phyloP scores from a whole-genome alignment of 2,888 invertebrate species.

The Cryptus viduatorius region DNA sequence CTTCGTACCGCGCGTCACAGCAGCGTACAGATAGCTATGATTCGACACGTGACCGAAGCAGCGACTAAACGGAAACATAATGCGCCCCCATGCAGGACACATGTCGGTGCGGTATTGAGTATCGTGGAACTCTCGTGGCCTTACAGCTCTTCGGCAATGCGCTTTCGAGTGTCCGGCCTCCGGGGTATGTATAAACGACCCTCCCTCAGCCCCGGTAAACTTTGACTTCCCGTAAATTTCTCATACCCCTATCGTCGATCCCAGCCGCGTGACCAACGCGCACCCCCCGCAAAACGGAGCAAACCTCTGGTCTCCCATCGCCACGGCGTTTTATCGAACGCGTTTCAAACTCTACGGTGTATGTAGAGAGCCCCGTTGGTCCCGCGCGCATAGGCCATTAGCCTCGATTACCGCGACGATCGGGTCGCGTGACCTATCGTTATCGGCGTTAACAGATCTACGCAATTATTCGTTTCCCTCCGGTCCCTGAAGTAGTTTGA shows the following conservation, averaged over 20 bases:
- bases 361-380: background rate
- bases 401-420: constrained; percentile 59
- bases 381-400: constrained; percentile 44
- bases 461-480: constrained; percentile 65
- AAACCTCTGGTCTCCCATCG: constrained; percentile 21
- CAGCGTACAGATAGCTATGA: constrained; percentile 43
- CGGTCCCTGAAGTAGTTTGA: constrained; percentile 33
- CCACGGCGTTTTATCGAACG: constrained; percentile 44
- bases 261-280: constrained; percentile 38
- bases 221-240: constrained; percentile 68
- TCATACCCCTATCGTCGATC: constrained; percentile 67
- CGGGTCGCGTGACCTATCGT: constrained; percentile 61
- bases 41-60: constrained; percentile 67
- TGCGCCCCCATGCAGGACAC: constrained; percentile 70
- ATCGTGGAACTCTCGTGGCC: constrained; percentile 9
- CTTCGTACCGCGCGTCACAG: background rate
- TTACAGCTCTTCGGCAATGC: background rate
- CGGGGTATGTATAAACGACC: constrained; percentile 14
- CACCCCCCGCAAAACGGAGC: constrained; percentile 41
- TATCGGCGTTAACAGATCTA: constrained; percentile 56
- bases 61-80: constrained; percentile 67
- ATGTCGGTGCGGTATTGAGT: constrained; percentile 43
- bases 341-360: constrained; percentile 7
- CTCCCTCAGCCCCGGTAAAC: constrained; percentile 43
- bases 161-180: constrained; percentile 54